Evolutionary conservation across 2,113 vertebrate species (phyloP).

Genomic region (Suricata suricatta): DNA sequence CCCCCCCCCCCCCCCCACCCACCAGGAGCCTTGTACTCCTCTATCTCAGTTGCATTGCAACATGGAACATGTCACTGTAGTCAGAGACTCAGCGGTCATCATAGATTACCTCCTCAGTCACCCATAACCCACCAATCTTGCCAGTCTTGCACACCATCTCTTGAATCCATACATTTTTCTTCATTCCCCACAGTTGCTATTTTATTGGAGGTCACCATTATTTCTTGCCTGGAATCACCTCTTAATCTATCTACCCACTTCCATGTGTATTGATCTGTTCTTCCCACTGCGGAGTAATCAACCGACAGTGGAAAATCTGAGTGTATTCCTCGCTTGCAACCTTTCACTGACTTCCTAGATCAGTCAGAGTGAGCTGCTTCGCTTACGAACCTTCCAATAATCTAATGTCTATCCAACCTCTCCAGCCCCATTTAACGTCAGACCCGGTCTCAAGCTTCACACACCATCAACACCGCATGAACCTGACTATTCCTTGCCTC

Average conservation of each 20-base stretch:
- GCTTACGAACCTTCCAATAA: accelerated
- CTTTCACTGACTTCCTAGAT: neutral
- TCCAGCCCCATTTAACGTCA: neutral
- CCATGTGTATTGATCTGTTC: neutral
- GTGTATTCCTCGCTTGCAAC: no score
- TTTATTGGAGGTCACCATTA: neutral
- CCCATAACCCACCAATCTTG: neutral
- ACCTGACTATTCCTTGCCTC: neutral
- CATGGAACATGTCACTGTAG: no score
- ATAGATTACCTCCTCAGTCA: neutral
- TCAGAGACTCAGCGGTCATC: neutral
- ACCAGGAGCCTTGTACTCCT: neutral
- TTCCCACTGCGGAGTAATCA: neutral
- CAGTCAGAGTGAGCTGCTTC: accelerated
- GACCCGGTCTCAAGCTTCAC: neutral
- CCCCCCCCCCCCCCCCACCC: neutral
- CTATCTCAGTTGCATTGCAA: neutral
- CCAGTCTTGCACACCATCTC: neutral
- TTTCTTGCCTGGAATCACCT: neutral
- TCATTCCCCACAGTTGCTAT: neutral
- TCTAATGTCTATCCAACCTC: neutral
- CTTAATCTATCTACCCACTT: neutral
- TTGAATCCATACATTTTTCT: neutral
- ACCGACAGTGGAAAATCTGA: neutral
- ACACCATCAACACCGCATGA: neutral